Conservation (phyloP, 2,888 invertebrate species). For the Halictus ligatus region DNA sequence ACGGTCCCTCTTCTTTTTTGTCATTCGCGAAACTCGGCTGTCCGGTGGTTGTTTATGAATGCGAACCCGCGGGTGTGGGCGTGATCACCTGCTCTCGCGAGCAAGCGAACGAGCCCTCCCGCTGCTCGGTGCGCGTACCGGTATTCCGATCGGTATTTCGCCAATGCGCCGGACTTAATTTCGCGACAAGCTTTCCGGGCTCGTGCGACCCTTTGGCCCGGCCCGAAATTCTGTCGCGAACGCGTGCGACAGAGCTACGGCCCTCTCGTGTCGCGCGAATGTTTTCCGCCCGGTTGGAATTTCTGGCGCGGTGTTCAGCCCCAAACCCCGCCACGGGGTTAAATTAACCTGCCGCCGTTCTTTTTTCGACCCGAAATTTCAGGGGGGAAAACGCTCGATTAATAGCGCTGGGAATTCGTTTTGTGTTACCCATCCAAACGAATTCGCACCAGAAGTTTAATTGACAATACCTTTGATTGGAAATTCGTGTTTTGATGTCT, state of each 20-base stretch:
- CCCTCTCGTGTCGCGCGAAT: constrained; percentile 48
- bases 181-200: constrained; percentile 61
- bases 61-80: constrained; percentile 74
- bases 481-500: not conserved
- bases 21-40: not conserved
- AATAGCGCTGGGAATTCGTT: not conserved
- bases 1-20: not conserved
- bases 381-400: not conserved
- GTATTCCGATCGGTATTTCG: constrained; percentile 66
- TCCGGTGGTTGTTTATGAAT: constrained; percentile 24
- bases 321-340: not conserved
- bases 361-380: constrained; percentile 4
- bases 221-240: constrained; percentile 55
- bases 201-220: constrained; percentile 27
- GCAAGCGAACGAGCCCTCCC: constrained; percentile 65
- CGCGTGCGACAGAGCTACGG: constrained; percentile 13
- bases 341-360: constrained; percentile 18
- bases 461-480: not conserved
- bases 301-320: constrained; percentile 48
- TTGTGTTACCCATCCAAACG: not conserved
- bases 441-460: not conserved
- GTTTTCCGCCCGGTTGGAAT: constrained; percentile 54
- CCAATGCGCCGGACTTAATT: constrained; percentile 66
- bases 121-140: constrained; percentile 47
- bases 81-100: constrained; percentile 79